Evolutionary conservation across 2,888 invertebrate genomes (phyloP).

Genomic region (Mesochorus sp.): DNA sequence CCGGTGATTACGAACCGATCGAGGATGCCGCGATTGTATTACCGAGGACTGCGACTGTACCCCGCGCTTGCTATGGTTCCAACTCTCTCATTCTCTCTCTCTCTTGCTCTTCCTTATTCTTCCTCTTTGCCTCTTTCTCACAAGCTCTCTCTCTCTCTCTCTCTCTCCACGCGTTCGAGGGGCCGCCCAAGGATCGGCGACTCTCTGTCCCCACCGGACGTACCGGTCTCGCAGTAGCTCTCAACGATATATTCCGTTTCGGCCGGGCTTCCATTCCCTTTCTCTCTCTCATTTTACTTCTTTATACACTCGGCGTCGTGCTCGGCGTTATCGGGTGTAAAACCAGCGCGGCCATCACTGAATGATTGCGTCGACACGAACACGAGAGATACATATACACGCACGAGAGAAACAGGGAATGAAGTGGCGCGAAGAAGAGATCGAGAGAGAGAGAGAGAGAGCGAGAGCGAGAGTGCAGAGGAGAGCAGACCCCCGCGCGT

Average conservation of each 20-base stretch:
- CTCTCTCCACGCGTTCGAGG: conserved; percentile 34
- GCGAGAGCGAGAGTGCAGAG: conserved; percentile 25
- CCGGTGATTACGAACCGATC: neutral
- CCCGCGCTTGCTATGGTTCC: neutral
- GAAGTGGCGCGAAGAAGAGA: conserved; percentile 44
- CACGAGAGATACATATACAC: conserved; percentile 51
- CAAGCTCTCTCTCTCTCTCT: conserved; percentile 26
- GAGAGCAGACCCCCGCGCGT: conserved; percentile 64
- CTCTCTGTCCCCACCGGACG: conserved; percentile 74
- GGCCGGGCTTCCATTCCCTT: neutral
- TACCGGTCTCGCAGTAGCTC: conserved; percentile 73
- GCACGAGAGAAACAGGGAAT: conserved; percentile 50
- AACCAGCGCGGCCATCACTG: conserved; percentile 52
- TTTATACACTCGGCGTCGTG: conserved; percentile 35
- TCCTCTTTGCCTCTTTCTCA: conserved; percentile 21
- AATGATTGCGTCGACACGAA: conserved; percentile 61
- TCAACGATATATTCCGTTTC: conserved; percentile 61
- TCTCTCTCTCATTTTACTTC: conserved; percentile 8
- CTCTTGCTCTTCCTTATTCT: conserved; percentile 24
- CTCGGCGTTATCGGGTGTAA: conserved; percentile 49
- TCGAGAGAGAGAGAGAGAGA: conserved; percentile 7
- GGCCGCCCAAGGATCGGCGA: conserved; percentile 59
- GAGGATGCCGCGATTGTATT: conserved; percentile 16
- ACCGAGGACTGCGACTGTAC: conserved; percentile 7
- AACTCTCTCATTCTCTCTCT: neutral